Percentiles rank a stretch among this genome's conserved stretches.
These are phyloP conservation scores for Erpobdella octoculata DNA, from an alignment of 2,888 invertebrate species.

Conservation along the genomic window DNA sequence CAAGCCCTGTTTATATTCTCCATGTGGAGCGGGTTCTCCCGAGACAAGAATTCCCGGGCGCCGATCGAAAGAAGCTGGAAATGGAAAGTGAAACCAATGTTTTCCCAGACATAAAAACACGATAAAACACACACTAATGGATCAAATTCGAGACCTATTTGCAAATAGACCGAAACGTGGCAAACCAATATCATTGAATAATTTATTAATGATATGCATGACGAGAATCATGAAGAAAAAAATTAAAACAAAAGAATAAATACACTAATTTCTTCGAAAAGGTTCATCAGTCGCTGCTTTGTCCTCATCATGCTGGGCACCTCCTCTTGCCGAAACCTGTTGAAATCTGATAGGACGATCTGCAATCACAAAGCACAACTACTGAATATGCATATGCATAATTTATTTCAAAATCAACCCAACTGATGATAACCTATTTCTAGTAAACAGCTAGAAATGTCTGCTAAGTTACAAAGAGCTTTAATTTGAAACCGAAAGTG, in stretches of 20 bases:
- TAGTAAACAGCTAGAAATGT: too few species aligned
- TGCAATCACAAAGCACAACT: constrained; percentile 37
- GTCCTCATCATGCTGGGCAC: constrained; percentile 81
- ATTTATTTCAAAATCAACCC: background rate
- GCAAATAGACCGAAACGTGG: too few species aligned
- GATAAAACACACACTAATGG: too few species aligned
- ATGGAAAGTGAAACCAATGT: too few species aligned
- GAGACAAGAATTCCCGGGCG: constrained; percentile 31
- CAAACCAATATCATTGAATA: too few species aligned
- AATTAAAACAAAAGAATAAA: constrained; percentile 14
- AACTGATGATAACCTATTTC: background rate
- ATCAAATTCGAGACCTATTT: too few species aligned
- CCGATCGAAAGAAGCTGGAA: constrained; percentile 30
- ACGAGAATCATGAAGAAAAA: background rate
- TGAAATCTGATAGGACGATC: constrained; percentile 73
- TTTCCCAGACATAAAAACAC: too few species aligned
- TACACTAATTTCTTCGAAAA: constrained; percentile 61
- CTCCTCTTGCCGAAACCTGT: constrained; percentile 86
- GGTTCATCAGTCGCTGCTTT: constrained; percentile 75
- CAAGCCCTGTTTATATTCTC: constrained; percentile 50
- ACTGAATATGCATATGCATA: background rate
- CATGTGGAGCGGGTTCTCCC: constrained; percentile 49
- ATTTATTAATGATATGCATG: background rate
- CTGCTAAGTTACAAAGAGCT: too few species aligned
- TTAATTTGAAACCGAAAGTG: too few species aligned